These are phyloP conservation scores for Phyllostomus hastatus DNA, from an alignment of 2,113 vertebrate genomes.

Conservation along the genomic window DNA sequence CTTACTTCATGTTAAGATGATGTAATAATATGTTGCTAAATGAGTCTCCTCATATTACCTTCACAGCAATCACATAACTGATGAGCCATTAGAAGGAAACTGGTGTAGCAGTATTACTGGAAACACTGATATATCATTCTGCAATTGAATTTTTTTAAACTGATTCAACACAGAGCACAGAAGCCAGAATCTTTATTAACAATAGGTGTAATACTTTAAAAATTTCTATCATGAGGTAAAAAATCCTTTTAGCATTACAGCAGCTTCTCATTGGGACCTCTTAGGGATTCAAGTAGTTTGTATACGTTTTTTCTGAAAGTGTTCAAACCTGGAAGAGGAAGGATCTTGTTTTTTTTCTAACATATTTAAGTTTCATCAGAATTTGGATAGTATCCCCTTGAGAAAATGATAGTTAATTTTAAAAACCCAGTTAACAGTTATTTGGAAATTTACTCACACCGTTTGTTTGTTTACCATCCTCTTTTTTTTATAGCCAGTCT, in stretches of 20 bases:
- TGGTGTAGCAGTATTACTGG: constrained; percentile 64
- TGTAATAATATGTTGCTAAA: constrained; percentile 82
- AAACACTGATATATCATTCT: constrained; percentile 69
- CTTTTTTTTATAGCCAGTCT: not conserved
- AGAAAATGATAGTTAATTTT: constrained; percentile 29
- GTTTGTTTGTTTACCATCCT: not conserved
- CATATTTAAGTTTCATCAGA: constrained; percentile 27
- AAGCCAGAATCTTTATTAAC: constrained; percentile 60
- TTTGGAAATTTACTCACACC: not conserved
- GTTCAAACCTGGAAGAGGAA: not conserved
- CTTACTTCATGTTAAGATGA: constrained; percentile 82
- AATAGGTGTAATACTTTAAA: constrained; percentile 1
- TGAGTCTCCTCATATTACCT: constrained; percentile 79
- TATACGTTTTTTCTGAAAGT: not conserved
- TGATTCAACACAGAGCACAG: constrained; percentile 46
- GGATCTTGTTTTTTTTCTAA: not conserved
- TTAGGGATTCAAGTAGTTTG: not conserved
- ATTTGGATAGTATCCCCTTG: not conserved
- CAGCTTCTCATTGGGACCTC: constrained; percentile 1
- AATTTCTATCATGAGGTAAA: constrained; percentile 12
- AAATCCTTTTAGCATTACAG: constrained; percentile 41
- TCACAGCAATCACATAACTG: constrained; percentile 76
- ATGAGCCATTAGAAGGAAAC: constrained; percentile 77
- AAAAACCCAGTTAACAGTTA: not conserved
- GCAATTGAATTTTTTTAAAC: constrained; percentile 56